Base-by-base conservation (phyloP, 2,113 vertebrate genomes). In the Caranx ignobilis region DNA sequence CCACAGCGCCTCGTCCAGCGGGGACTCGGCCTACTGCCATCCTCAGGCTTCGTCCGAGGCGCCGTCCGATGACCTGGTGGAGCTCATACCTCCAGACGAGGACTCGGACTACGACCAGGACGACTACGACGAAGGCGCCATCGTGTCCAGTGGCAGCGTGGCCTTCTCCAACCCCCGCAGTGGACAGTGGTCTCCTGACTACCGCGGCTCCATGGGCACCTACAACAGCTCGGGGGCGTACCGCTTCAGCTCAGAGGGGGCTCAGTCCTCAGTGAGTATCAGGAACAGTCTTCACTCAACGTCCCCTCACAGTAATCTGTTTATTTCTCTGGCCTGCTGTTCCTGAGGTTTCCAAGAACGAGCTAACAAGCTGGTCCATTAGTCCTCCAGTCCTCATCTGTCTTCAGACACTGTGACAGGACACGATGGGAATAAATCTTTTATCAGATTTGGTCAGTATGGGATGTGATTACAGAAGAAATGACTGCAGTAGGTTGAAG, bases 141-240 rank as follows among this genome's bases (percentile, higher is more conserved):
- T 96, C 15, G 95, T 96, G 32, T 97, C 97, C 13, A 95, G 96
- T 19, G 97, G 97, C 93, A 97, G 97, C 0, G 89, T 97, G 79
- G 95, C 96, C 45, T 96, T 97, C 91, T 97, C 96, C 60, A 95
- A 96, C 82, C 96, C 97, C 0, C 93, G 90, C 61, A 96, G 96
- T 4, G 97, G 95, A 64, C 97, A 95, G 91, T 99, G 98, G 97
- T 98, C 97, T 19, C 96, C 95, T 0, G 97, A 99, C 82, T 97
- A 97, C 88, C 95, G 96, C 0, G 96, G 94, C 52, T 99, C 98
- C 0, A 88, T 97, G 37, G 97, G 97, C 2, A 99, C 98, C 0
- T 99, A 97, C 95, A 97, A 96, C 79, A 97, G 98, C 86, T 99
- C 98, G 0, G 97, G 97, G 47, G 96, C 95, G 0, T 99, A 98